phyloP scores from a whole-genome alignment of 2,888 invertebrate genomes.

The Drosophila phalerata region DNA sequence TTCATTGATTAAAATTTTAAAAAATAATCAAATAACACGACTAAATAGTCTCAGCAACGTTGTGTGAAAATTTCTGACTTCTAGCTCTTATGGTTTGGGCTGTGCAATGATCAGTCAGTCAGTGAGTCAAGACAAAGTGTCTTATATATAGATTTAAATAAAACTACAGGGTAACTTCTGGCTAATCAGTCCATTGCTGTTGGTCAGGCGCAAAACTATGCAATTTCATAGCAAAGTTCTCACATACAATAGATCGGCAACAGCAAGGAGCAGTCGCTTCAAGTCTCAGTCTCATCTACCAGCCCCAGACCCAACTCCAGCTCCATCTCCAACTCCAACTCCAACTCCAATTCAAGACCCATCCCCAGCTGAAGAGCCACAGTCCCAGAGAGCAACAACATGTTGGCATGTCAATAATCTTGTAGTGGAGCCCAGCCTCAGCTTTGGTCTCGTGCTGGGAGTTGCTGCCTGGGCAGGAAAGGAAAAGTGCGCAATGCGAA shows the following conservation, averaged over 20 bases:
- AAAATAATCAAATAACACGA: too few relatives aligned
- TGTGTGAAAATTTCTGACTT: too few relatives aligned
- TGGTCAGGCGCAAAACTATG: conserved; percentile 58
- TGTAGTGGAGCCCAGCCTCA: conserved; percentile 48
- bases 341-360: conserved; percentile 5
- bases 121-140: too few relatives aligned
- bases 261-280: conserved; percentile 20
- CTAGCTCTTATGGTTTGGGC: too few relatives aligned
- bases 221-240: conserved; percentile 80
- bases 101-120: too few relatives aligned
- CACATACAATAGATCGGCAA: conserved; percentile 62
- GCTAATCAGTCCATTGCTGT: conserved; percentile 33
- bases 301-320: not conserved
- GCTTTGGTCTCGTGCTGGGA: conserved; percentile 46
- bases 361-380: conserved; percentile 14
- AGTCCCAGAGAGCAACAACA: conserved; percentile 73
- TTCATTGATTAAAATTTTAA: too few relatives aligned
- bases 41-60: too few relatives aligned
- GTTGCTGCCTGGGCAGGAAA: conserved; percentile 55
- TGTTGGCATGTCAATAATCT: conserved; percentile 80
- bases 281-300: conserved; percentile 14
- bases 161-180: conserved; percentile 16
- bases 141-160: too few relatives aligned
- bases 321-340: not conserved
- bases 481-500: conserved; percentile 61